A percentile compares a stretch with the other conserved stretches of the same genome.
Conservation (phyloP, 2,797 vertebrate species). For the Emydoidea blandingii region DNA sequence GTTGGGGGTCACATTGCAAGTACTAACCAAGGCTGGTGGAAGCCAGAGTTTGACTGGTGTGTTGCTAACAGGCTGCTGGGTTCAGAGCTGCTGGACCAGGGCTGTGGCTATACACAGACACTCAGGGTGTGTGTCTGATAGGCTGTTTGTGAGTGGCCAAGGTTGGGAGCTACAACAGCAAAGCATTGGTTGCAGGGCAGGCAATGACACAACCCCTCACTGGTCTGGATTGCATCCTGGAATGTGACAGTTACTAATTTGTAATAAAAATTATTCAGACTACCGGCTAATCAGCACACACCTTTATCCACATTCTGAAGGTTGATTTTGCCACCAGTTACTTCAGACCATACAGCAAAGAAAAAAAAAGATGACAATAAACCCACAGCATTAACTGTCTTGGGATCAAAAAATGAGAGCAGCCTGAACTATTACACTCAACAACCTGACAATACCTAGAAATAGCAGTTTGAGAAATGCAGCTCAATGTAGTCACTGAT, state of each 20-base stretch:
- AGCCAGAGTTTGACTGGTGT: neutral
- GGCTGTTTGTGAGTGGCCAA: too few species aligned
- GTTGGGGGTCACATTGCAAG: neutral
- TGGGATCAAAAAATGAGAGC: neutral
- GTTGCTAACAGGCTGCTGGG: neutral
- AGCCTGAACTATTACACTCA: neutral
- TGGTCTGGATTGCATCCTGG: neutral
- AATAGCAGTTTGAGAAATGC: neutral
- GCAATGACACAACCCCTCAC: neutral
- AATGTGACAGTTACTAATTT: neutral
- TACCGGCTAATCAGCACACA: neutral
- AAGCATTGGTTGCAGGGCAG: neutral
- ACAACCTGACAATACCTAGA: neutral
- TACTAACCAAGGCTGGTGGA: neutral
- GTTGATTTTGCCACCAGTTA: neutral
- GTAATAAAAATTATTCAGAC: neutral
- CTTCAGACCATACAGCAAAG: neutral
- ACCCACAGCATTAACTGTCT: neutral
- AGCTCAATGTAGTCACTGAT: neutral
- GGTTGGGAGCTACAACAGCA: too few species aligned
- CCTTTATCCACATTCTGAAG: accelerated
- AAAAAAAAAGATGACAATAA: neutral
- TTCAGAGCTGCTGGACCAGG: neutral
- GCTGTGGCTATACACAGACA: neutral
- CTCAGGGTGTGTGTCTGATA: neutral